Base-by-base conservation (phyloP, 2,797 vertebrate genomes). In the Liasis olivaceus region DNA sequence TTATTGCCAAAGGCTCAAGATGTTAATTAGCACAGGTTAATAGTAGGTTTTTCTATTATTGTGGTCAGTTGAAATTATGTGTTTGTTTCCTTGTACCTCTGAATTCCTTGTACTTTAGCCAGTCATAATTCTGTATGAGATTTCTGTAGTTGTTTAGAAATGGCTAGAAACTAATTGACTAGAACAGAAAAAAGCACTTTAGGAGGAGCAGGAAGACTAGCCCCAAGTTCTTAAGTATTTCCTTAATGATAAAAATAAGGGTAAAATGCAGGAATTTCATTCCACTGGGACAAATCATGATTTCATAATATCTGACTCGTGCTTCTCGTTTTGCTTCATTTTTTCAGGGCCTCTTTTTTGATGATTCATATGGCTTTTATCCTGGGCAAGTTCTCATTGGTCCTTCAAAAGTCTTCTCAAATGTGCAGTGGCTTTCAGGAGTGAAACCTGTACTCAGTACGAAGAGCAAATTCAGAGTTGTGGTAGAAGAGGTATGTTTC, bases 391-490 rank as follows among this genome's bases (percentile, higher is more conserved):
- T 99, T 95, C 98, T 99, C 95, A 99, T 99, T 0, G 99, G 99
- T 28, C 99, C 99, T 0, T 98, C 99, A 90, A 99, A 99, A 96
- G 98, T 99, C 94, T 99, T 99, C 97, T 99, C 98, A 91, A 99
- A 98, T 0, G 99, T 99, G 63, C 99, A 99, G 96, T 99, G 99
- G 99, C 97, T 99, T 63, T 99, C 99, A 0, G 99, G 99, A 26
- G 98, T 99, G 95, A 99, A 99, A 95, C 99, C 99, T 3, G 99
- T 99, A 85, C 98, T 99, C 92, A 99, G 99, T 97, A 98, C 99
- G 94, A 99, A 99, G 97, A 99, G 98, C 98, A 99, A 99, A 97
- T 99, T 99, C 97, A 98, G 99, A 88, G 99, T 99, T 94, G 98
- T 99, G 92, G 99, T 99, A 26, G 99, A 99, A 95, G 99, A 99